These are phyloP conservation scores for Lepas anatifera DNA, from an alignment of 2,888 invertebrate genomes.

Conservation along the genomic window DNA sequence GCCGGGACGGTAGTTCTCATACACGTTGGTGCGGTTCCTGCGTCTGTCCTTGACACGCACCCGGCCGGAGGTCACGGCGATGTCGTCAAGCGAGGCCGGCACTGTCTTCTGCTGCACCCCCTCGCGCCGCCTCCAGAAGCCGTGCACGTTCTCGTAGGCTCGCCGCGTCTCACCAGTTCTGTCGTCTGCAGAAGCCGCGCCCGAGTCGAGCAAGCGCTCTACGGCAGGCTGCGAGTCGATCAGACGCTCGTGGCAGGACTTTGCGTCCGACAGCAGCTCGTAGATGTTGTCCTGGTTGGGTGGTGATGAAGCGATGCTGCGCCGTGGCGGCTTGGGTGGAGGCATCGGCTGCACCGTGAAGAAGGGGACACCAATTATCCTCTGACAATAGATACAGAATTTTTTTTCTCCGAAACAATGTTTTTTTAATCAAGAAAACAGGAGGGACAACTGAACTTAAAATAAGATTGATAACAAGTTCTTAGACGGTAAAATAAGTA, in stretches of 20 bases:
- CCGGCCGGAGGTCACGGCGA: background rate
- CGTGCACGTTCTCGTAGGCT: constrained; percentile 4
- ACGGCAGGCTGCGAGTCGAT: no score
- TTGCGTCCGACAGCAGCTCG: constrained; percentile 10
- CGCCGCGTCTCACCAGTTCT: background rate
- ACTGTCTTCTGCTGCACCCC: no score
- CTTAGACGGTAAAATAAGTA: no score
- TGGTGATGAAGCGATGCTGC: constrained; percentile 24
- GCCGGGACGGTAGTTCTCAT: constrained; percentile 1
- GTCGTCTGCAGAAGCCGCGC: no score
- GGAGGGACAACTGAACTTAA: no score
- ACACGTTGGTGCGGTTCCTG: background rate
- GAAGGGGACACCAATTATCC: background rate
- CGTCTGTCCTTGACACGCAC: background rate
- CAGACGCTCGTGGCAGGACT: constrained; percentile 7
- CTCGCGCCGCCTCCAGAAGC: background rate
- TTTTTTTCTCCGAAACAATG: no score
- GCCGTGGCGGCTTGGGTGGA: constrained; percentile 25
- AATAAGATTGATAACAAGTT: no score
- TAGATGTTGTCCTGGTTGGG: constrained; percentile 20
- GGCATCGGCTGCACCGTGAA: constrained; percentile 18
- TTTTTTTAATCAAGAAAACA: no score
- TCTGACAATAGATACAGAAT: no score
- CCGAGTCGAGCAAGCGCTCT: no score
- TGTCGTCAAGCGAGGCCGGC: background rate